A percentile compares a stretch with the other conserved stretches of the same genome.
Evolutionary conservation across 2,888 invertebrate species (phyloP).

Genomic region (Philonicus albiceps): DNA sequence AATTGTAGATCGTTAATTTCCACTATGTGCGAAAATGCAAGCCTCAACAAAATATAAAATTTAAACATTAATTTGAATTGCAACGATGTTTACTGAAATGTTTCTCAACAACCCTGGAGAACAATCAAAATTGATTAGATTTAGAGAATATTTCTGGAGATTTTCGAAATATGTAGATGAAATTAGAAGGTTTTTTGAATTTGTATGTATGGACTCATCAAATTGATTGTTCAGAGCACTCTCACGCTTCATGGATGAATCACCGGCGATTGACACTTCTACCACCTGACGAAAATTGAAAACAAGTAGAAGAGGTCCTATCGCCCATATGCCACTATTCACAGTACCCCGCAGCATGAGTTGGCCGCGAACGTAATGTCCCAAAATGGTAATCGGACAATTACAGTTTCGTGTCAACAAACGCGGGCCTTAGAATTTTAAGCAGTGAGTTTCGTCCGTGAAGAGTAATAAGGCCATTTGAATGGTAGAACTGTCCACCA

Average conservation of each 20-base stretch:
- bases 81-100: no score
- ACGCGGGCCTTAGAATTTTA: neutral
- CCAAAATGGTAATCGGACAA: neutral
- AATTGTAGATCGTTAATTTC: no score
- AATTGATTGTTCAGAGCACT: neutral
- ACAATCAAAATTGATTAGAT: no score
- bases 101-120: no score
- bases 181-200: neutral
- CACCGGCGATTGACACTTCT: neutral
- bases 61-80: no score
- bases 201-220: neutral
- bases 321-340: neutral
- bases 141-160: no score
- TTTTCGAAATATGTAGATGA: no score
- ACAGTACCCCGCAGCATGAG: neutral
- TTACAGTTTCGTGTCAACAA: neutral
- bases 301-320: neutral
- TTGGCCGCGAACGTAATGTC: neutral
- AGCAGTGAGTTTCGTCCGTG: neutral
- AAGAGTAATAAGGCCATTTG: neutral
- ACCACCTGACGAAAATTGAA: neutral
- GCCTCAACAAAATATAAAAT: no score
- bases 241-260: conserved; percentile 25
- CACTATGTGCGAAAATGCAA: no score
- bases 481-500: neutral